Evolutionary conservation across 2,888 invertebrate genomes (phyloP).

Genomic region (Chirona hameri): DNA sequence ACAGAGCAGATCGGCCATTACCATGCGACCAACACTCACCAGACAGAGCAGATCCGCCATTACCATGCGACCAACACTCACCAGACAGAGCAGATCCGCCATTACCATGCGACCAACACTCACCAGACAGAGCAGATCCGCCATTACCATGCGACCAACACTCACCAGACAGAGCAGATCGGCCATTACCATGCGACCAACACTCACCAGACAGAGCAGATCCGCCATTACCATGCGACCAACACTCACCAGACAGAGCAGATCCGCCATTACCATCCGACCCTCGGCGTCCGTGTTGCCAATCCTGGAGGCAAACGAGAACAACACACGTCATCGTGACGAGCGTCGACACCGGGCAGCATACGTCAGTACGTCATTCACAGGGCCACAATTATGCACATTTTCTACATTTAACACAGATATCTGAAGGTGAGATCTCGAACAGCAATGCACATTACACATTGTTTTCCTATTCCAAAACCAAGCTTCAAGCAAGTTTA

Average conservation of each 20-base stretch:
- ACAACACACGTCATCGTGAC: too few relatives aligned
- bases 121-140: conserved; percentile 76
- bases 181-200: conserved; percentile 89
- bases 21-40: conserved; percentile 80
- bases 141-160: conserved; percentile 89
- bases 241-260: conserved; percentile 65
- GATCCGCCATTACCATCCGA: conserved; percentile 87
- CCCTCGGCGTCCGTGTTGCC: conserved; percentile 97
- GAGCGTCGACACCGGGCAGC: too few relatives aligned
- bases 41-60: conserved; percentile 84
- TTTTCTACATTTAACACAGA: too few relatives aligned
- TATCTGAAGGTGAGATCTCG: too few relatives aligned
- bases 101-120: conserved; percentile 85
- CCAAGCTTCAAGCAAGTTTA: too few relatives aligned
- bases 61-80: conserved; percentile 80
- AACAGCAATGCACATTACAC: too few relatives aligned
- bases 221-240: conserved; percentile 86
- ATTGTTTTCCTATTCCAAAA: too few relatives aligned
- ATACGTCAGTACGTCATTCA: too few relatives aligned
- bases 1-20: conserved; percentile 83
- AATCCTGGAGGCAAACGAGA: conserved; percentile 59
- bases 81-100: conserved; percentile 79
- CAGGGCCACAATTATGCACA: too few relatives aligned
- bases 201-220: conserved; percentile 69
- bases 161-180: conserved; percentile 76